Base-by-base conservation (phyloP, 2,113 vertebrate species). In the Procapra przewalskii region DNA sequence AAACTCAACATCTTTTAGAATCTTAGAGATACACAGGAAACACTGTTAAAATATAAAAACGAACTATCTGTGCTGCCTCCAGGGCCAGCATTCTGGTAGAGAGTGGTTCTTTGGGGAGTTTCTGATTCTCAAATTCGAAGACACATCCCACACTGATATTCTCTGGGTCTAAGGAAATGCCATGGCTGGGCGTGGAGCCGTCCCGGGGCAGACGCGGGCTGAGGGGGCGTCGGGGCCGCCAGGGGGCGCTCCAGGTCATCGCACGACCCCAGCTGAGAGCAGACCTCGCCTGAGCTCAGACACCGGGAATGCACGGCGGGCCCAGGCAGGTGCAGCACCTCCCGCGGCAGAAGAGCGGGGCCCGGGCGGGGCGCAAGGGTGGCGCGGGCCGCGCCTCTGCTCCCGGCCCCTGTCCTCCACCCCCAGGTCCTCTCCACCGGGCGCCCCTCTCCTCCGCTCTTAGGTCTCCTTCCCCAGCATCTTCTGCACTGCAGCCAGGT, bases 101-200 rank as follows among this genome's bases (percentile, higher is more conserved):
- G 33, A 75, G 36, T 11, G 9, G 64, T 75, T 90, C 55, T 81
- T 93, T 54, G 0, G 90, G 43, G n/a, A 89, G 57, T 90, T 87
- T 57, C 33, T 1, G 50, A 75, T 75, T 83, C 43, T 48, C 90
- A 40, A 67, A 16, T 19, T 81, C 83, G 48, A n/a, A 57, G 93
- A 75, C n/a, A 36, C 64, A 85, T 86, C 87, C 75, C 89, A 36
- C 0, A 11, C 80, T 43, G 81, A 93, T 85, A 94, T 15, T 36
- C 81, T 59, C 94, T 55, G 82, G 77, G n/a, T 94, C n/a, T 17
- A 93, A 97, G 95, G 93, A 97, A 96, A 94, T 92, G 88, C 88
- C 86, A 54, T n/a, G 71, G 57, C 50, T 55, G 86, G 84, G 81
- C 16, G 75, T 89, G 88, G 43, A 36, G 27, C 54, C 6, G 6